Evolutionary conservation across 2,113 vertebrate genomes (phyloP).

Genomic region (Pitta sordida): DNA sequence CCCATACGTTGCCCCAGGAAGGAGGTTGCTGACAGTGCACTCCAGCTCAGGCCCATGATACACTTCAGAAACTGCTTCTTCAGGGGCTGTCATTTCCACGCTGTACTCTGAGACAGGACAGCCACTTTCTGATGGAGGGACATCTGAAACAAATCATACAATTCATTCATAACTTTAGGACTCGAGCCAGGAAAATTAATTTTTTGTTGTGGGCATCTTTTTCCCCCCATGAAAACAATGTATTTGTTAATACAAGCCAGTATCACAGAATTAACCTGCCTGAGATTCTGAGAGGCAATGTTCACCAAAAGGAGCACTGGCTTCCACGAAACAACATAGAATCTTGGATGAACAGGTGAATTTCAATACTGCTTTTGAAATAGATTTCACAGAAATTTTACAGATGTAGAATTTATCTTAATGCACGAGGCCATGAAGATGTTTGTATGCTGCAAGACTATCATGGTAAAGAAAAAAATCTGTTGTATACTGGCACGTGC

Average conservation of each 20-base stretch:
- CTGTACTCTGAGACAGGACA: conserved; percentile 86
- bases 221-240: not conserved
- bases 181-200: rapidly evolving
- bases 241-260: not conserved
- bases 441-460: not conserved
- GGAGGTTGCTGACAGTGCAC: conserved; percentile 87
- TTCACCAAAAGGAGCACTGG: not conserved
- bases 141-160: conserved; percentile 30
- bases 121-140: conserved; percentile 70
- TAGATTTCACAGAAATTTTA: not conserved
- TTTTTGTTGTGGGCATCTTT: not conserved
- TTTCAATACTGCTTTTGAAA: not conserved
- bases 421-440: not conserved
- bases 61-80: conserved; percentile 79
- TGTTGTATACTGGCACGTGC: not conserved
- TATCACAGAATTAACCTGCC: not conserved
- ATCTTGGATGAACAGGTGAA: not conserved
- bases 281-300: not conserved
- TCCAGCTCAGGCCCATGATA: conserved; percentile 86
- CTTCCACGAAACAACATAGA: not conserved
- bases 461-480: not conserved
- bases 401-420: not conserved
- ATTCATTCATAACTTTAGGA: not conserved
- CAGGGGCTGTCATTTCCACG: conserved; percentile 86
- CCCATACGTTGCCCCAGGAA: conserved; percentile 86